These are phyloP conservation scores for Drosophila rellima DNA, from an alignment of 2,888 invertebrate species.

Conservation along the genomic window DNA sequence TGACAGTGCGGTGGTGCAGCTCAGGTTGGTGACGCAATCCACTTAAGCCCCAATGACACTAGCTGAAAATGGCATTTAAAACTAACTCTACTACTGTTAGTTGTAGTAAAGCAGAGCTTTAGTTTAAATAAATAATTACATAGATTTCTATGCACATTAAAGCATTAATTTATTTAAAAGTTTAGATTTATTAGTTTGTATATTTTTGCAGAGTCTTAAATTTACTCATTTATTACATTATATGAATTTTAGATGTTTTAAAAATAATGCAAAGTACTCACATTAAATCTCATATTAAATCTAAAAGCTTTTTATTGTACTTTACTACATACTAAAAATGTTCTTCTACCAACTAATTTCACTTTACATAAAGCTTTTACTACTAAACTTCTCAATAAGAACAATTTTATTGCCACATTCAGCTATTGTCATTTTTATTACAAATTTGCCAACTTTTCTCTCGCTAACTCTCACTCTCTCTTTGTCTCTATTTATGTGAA, in stretches of 20 bases:
- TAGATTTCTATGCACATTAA: background rate
- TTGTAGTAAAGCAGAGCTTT: background rate
- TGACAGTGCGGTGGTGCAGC: constrained; percentile 65
- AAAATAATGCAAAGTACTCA: background rate
- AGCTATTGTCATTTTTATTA: constrained; percentile 25
- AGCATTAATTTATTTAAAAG: background rate
- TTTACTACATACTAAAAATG: background rate
- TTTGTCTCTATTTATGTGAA: constrained; percentile 13
- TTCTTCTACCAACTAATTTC: background rate
- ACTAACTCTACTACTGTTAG: too few relatives aligned
- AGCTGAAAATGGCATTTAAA: constrained; percentile 8
- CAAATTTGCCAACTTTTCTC: constrained; percentile 17
- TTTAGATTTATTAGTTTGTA: background rate
- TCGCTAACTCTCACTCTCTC: constrained; percentile 19
- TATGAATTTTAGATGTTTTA: background rate
- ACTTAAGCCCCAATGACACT: constrained; percentile 31
- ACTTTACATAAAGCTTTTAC: background rate
- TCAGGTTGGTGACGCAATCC: constrained; percentile 67
- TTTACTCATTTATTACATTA: too few relatives aligned
- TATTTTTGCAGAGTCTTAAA: background rate
- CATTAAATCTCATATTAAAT: background rate
- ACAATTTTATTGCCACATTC: constrained; percentile 8
- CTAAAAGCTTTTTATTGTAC: background rate
- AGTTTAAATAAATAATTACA: background rate
- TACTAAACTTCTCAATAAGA: background rate